Conservation (phyloP, 2,888 invertebrate genomes). For the Clitarchus hookeri region DNA sequence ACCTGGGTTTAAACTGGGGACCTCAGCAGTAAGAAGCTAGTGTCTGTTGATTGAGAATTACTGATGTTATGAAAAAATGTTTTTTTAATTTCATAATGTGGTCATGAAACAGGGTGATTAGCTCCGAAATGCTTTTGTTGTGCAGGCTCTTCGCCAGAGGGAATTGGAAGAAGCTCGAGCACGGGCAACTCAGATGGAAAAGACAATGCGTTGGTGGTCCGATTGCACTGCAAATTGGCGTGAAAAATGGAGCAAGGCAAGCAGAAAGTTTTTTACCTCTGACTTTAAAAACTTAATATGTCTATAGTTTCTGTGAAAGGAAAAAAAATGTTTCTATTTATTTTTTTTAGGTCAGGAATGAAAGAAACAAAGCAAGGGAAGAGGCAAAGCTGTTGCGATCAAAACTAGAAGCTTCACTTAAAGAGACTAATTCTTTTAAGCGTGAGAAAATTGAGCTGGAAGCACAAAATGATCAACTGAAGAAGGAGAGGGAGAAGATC, state of each 20-base stretch:
- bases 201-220: conserved; percentile 99
- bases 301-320: background rate
- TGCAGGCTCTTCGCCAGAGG: conserved; percentile 66
- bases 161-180: conserved; percentile 95
- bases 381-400: conserved; percentile 81
- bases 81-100: no score
- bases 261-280: background rate
- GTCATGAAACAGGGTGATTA: no score
- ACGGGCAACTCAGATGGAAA: conserved; percentile 97
- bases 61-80: no score
- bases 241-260: conserved; percentile 91
- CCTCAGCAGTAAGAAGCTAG: no score
- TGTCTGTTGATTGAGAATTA: no score
- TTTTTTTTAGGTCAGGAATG: conserved; percentile 70
- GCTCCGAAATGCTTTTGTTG: conserved; percentile 1
- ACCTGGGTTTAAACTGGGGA: no score
- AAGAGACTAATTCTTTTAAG: conserved; percentile 75
- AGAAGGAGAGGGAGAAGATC: conserved; percentile 81
- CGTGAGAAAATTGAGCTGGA: conserved; percentile 80
- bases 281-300: background rate
- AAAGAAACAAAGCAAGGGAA: conserved; percentile 90
- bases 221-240: conserved; percentile 97
- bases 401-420: conserved; percentile 77
- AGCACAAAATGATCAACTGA: conserved; percentile 74
- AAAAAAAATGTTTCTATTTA: background rate